These are phyloP conservation scores for Eurystomus glaucurus DNA, from an alignment of 2,797 vertebrate genomes.

Conservation along the genomic window DNA sequence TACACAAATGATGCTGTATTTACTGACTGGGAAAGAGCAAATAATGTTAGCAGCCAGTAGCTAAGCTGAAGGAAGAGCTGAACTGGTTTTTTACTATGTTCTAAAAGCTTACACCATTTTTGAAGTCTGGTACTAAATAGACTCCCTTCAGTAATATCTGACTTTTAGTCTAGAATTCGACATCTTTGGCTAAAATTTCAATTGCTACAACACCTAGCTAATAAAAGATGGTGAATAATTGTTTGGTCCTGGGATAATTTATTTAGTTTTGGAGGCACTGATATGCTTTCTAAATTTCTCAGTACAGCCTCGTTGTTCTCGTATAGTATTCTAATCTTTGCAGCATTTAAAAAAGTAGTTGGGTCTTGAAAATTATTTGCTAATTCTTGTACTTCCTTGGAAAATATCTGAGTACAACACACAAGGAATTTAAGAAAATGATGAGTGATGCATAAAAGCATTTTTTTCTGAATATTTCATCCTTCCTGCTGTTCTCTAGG, in stretches of 20 bases:
- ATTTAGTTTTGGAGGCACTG: neutral
- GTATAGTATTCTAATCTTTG: neutral
- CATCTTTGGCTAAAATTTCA: neutral
- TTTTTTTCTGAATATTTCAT: neutral
- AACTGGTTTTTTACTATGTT: neutral
- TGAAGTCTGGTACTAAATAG: neutral
- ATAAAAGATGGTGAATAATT: neutral
- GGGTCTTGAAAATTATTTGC: neutral
- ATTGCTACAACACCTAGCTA: neutral
- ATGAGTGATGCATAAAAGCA: neutral
- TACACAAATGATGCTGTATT: neutral
- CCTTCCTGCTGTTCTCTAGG: neutral
- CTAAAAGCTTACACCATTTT: neutral
- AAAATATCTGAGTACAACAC: neutral
- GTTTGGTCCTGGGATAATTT: neutral
- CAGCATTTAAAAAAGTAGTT: neutral
- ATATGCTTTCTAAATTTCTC: neutral
- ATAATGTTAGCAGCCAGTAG: neutral
- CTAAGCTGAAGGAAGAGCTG: neutral
- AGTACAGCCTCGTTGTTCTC: neutral
- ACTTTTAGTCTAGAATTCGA: neutral
- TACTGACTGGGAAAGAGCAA: neutral
- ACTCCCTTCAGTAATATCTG: neutral
- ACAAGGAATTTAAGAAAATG: neutral
- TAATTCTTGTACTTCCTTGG: neutral